Base-by-base conservation (phyloP, 2,797 vertebrate genomes). In the Lacerta bilineata region DNA sequence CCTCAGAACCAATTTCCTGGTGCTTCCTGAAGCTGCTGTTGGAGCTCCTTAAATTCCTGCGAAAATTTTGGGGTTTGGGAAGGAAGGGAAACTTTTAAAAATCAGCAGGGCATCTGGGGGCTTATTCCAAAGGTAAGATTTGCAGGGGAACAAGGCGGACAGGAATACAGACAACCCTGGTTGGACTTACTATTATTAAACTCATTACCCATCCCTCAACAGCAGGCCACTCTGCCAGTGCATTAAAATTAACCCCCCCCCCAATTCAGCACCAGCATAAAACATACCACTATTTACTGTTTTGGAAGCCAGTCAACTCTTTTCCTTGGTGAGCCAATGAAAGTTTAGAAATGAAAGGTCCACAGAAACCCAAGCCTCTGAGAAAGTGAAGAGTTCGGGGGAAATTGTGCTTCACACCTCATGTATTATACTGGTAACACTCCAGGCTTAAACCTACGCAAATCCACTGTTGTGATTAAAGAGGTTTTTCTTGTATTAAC, bases 241-340 rank as follows among this genome's bases (percentile, higher is more conserved):
- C 39, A 33, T 71, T 71, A 46, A 69, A 64, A 81, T 29, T 39
- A 41, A 8, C n/a, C 79, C 55, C 66, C 55, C 66, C 13, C 1
- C 13, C 55, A 33, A 33, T 1, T 33, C 33, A 61, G 3, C 17
- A 80, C 85, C 50, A 0, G 4, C n/a, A 41, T 87, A 64, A 64
- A 36, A 90, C 87, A 83, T 88, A 77, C 90, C 84, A 43, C 89
- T 91, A 90, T 93, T 93, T 93, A 90, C 86, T 90, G 77, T 89
- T 5, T 79, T 77, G 84, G 86, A 83, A 91, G 66, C 7, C 61
- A 23, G 1, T 64, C 15, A 7, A 39, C 4, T 15, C 39, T 91
- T 92, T 83, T 83, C 91, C 90, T 84, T 85, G 90, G 75, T 59
- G 61, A 81, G 36, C 71, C 91, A 88, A 81, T 88, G 91, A 89